These are phyloP conservation scores for Poeciliopsis prolifica DNA, from an alignment of 2,113 vertebrate genomes.

Conservation along the genomic window DNA sequence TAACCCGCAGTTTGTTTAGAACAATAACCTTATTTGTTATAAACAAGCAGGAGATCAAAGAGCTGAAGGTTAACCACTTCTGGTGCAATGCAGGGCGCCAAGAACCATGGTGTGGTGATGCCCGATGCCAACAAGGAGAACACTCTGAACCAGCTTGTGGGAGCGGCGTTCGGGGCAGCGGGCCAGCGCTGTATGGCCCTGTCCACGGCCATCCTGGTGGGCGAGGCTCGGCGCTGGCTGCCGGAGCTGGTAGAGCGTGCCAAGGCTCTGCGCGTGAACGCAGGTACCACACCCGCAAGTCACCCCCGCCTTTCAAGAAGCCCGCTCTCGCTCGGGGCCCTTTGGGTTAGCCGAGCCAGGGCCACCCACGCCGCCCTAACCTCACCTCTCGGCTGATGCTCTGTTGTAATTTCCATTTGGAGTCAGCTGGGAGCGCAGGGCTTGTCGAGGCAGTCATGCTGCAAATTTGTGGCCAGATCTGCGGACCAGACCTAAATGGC, in stretches of 20 bases:
- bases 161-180: constrained; percentile 95
- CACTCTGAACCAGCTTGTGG: constrained; percentile 95
- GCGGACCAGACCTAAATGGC: constrained; percentile 56
- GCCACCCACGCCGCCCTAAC: constrained; percentile 76
- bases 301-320: constrained; percentile 16
- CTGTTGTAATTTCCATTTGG: constrained; percentile 59
- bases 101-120: constrained; percentile 98
- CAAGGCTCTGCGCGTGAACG: constrained; percentile 89
- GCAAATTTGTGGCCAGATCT: constrained; percentile 73
- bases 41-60: constrained; percentile 47
- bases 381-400: constrained; percentile 60
- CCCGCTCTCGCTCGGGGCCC: constrained; percentile 15
- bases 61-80: constrained; percentile 42
- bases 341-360: constrained; percentile 47
- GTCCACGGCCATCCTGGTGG: constrained; percentile 92
- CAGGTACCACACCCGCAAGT: constrained; percentile 80
- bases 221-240: constrained; percentile 90
- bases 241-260: constrained; percentile 92
- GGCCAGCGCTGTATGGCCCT: constrained; percentile 99
- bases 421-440: constrained; percentile 58
- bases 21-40: constrained; percentile 29
- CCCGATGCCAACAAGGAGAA: constrained; percentile 98
- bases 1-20: constrained; percentile 7
- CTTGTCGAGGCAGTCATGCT: constrained; percentile 71
- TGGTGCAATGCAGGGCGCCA: constrained; percentile 86